Conservation (phyloP, 37 sponge, comb jelly and placozoan genomes). For the Agelas oroides region DNA sequence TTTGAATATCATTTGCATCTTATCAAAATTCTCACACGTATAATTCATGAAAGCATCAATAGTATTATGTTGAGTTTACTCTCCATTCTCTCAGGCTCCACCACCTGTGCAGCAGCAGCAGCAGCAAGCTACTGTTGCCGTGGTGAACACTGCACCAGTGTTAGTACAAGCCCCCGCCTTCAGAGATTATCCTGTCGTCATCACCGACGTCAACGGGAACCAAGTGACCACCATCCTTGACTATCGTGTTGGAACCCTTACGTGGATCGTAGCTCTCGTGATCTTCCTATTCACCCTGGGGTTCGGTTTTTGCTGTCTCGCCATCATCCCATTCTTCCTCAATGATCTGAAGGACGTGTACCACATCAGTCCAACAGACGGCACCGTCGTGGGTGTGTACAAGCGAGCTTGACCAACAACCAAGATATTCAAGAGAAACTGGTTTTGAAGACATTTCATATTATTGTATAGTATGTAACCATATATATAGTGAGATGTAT, state of each 20-base stretch:
- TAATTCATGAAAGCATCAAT: too few relatives aligned
- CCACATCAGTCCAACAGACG: conserved; percentile 25
- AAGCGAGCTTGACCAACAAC: conserved; percentile 1
- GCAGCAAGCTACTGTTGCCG: background rate
- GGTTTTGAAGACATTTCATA: too few relatives aligned
- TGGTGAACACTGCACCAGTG: conserved; percentile 4
- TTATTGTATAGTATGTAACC: too few relatives aligned
- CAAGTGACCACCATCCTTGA: conserved; percentile 21
- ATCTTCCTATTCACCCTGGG: background rate
- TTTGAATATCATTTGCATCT: too few relatives aligned
- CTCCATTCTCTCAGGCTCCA: too few relatives aligned
- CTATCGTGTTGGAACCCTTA: conserved; percentile 22
- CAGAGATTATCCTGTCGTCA: conserved; percentile 4
- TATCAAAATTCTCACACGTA: too few relatives aligned
- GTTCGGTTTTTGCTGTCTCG: conserved; percentile 19
- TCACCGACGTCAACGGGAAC: conserved; percentile 24
- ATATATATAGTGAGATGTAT: too few relatives aligned
- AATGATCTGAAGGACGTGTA: conserved; percentile 46
- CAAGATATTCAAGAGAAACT: too few relatives aligned
- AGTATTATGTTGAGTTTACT: too few relatives aligned
- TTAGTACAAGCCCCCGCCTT: background rate
- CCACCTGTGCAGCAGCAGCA: too few relatives aligned
- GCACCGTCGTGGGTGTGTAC: conserved; percentile 49
- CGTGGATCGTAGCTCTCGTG: conserved; percentile 12
- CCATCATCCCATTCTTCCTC: conserved; percentile 19